Conservation (phyloP, 2,113 vertebrate species). For the Fulmarus glacialis region DNA sequence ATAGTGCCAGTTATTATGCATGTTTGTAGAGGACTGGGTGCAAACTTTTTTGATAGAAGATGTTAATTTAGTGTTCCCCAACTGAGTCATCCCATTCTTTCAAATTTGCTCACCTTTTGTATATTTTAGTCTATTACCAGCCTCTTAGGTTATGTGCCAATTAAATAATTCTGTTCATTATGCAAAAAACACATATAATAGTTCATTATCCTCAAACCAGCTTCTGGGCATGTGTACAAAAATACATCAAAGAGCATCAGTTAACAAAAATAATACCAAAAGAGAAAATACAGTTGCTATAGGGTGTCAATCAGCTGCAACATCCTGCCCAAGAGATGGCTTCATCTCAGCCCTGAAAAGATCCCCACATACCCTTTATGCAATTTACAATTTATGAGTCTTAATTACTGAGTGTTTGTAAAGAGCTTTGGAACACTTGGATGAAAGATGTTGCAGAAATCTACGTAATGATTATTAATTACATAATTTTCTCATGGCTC, state of each 20-base stretch:
- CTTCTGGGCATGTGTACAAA: background rate
- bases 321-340: background rate
- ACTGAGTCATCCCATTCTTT: background rate
- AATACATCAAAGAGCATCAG: background rate
- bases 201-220: constrained; percentile 4
- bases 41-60: background rate
- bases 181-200: background rate
- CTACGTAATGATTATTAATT: background rate
- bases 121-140: background rate
- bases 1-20: too few relatives aligned
- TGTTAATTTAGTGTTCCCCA: background rate
- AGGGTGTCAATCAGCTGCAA: background rate
- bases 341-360: background rate
- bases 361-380: background rate
- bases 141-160: background rate
- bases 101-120: background rate
- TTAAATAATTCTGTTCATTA: constrained; percentile 26
- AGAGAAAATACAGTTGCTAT: background rate
- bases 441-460: background rate
- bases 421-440: background rate
- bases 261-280: constrained; percentile 6
- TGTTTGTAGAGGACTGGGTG: background rate
- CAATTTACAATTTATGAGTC: background rate
- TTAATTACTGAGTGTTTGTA: background rate
- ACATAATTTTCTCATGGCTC: background rate